Conservation (phyloP, 2,888 invertebrate genomes). For the Mesorhabditis spiculigera region DNA sequence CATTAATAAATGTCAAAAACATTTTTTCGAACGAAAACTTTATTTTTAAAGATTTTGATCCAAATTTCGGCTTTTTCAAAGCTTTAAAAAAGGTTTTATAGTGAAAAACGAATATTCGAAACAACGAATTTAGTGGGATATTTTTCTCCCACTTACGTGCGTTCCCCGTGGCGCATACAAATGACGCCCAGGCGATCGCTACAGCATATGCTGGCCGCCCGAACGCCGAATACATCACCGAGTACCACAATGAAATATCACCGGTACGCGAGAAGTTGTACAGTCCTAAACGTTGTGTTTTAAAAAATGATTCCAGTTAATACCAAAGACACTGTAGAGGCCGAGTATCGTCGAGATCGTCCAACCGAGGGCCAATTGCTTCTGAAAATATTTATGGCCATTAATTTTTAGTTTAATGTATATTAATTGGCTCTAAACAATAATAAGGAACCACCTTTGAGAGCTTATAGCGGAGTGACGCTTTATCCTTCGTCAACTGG, state of each 20-base stretch:
- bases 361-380: constrained; percentile 39
- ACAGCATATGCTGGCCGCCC: constrained; percentile 59
- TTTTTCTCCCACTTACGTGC: constrained; percentile 27
- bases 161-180: constrained; percentile 60
- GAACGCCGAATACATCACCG: constrained; percentile 41
- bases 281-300: constrained; percentile 47
- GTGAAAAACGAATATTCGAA: no score
- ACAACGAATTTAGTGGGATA: no score
- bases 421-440: neutral
- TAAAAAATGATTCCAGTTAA: no score
- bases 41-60: no score
- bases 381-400: constrained; percentile 12
- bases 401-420: neutral
- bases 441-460: constrained; percentile 13
- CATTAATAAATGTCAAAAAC: no score
- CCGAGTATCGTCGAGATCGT: constrained; percentile 14
- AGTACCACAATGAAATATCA: constrained; percentile 45
- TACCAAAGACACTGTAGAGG: constrained; percentile 3
- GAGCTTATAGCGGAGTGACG: constrained; percentile 37
- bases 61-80: no score
- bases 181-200: constrained; percentile 62
- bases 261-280: constrained; percentile 53
- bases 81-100: no score
- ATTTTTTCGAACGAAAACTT: no score
- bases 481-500: constrained; percentile 22